These are phyloP conservation scores for Istiophorus platypterus DNA, from an alignment of 2,113 vertebrate species.

Conservation along the genomic window DNA sequence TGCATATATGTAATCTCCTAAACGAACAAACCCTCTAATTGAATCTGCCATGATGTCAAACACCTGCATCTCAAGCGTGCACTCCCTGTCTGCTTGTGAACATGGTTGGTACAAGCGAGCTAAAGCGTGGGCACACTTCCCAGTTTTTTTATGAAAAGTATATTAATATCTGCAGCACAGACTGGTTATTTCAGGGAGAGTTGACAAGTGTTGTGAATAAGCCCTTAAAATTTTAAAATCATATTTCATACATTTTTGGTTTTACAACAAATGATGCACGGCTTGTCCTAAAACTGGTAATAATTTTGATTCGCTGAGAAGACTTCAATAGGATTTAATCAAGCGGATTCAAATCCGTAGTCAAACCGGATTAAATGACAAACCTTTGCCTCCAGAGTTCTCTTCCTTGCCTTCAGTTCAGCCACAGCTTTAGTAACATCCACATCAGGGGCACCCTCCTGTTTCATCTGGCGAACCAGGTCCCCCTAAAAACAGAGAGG, in stretches of 20 bases:
- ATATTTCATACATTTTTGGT: background rate
- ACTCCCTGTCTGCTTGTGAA: background rate
- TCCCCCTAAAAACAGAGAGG: conserved; percentile 87
- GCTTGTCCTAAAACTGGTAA: background rate
- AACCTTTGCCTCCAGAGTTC: conserved; percentile 93
- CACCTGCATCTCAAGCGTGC: background rate
- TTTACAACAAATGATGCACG: background rate
- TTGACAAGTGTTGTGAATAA: background rate
- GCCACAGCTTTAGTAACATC: conserved; percentile 95
- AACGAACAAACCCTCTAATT: background rate
- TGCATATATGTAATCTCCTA: background rate
- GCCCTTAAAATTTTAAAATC: background rate
- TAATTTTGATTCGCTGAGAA: no score
- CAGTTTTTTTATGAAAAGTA: background rate
- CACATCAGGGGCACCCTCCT: conserved; percentile 92
- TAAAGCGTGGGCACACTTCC: background rate
- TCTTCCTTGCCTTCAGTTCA: conserved; percentile 95
- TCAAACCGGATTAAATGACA: conserved; percentile 12
- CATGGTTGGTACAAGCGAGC: background rate
- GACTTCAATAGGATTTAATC: background rate
- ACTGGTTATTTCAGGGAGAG: background rate
- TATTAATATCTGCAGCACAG: background rate
- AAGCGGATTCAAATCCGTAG: background rate
- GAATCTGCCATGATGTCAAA: background rate
- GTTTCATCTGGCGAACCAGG: conserved; percentile 93